These are phyloP conservation scores for Oscheius sp. DNA, from an alignment of 2,888 invertebrate species.

Conservation along the genomic window DNA sequence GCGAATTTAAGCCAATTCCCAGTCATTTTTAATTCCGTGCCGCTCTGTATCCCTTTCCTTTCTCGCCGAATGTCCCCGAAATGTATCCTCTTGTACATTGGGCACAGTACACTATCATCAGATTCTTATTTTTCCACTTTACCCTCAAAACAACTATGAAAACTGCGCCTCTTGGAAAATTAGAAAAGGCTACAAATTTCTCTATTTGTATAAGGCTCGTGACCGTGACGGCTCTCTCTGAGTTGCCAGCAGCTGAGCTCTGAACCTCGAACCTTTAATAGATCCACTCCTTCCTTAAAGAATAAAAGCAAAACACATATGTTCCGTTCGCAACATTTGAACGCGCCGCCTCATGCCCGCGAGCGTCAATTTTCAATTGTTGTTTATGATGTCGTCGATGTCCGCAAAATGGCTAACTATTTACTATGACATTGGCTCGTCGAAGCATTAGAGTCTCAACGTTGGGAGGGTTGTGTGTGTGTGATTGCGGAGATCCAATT, in stretches of 20 bases:
- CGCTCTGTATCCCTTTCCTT: no score
- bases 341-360: slow-evolving; percentile 13
- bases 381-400: background rate
- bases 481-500: background rate
- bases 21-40: no score
- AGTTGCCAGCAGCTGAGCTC: background rate
- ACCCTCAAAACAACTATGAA: background rate
- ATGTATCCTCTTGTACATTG: no score
- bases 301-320: background rate
- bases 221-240: slow-evolving; percentile 18
- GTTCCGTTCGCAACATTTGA: background rate
- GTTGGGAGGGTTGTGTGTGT: no score
- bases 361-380: background rate
- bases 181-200: slow-evolving; percentile 8
- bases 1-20: no score
- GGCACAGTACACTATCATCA: background rate
- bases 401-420: no score
- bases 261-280: slow-evolving; percentile 15
- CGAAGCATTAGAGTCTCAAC: no score
- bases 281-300: background rate
- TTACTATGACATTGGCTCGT: no score
- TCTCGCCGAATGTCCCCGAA: no score
- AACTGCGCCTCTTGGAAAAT: background rate
- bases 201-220: slow-evolving; percentile 21
- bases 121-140: background rate